Conservation (phyloP, 2,888 invertebrate species). For the Trissonchulus latispiculum region DNA sequence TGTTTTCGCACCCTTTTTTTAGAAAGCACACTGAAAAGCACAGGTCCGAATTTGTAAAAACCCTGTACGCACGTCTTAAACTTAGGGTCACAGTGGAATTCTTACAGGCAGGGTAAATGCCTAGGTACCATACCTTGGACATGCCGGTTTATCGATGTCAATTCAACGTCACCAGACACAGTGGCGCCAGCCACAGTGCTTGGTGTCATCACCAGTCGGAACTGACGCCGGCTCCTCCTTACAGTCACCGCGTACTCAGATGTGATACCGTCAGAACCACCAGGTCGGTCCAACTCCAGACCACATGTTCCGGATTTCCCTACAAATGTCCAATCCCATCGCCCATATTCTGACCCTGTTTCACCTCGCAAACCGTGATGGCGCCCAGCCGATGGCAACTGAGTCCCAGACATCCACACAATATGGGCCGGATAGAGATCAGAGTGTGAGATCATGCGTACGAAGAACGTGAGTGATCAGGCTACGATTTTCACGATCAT, state of each 20-base stretch:
- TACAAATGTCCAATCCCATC: neutral
- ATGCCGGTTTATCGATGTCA: too few species aligned
- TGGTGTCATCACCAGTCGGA: too few species aligned
- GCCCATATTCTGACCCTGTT: neutral
- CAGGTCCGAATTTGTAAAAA: too few species aligned
- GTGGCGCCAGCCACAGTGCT: too few species aligned
- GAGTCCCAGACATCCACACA: constrained; percentile 33
- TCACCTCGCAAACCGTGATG: constrained; percentile 16
- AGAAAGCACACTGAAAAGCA: too few species aligned
- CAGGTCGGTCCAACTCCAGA: neutral
- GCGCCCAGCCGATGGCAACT: constrained; percentile 40
- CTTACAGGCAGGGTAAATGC: too few species aligned
- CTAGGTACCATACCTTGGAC: too few species aligned
- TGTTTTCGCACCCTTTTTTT: too few species aligned
- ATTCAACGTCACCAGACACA: too few species aligned
- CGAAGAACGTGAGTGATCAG: constrained; percentile 18
- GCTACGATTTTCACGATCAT: constrained; percentile 29
- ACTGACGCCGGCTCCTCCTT: too few species aligned
- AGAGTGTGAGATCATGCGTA: constrained; percentile 23
- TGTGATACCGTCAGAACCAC: neutral
- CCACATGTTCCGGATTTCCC: constrained; percentile 21
- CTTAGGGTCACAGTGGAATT: too few species aligned
- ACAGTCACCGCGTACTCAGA: neutral
- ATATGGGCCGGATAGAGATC: constrained; percentile 35
- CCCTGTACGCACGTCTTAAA: too few species aligned